Conservation (phyloP, 92 coral and sea anemone genomes). For the Porites rus region DNA sequence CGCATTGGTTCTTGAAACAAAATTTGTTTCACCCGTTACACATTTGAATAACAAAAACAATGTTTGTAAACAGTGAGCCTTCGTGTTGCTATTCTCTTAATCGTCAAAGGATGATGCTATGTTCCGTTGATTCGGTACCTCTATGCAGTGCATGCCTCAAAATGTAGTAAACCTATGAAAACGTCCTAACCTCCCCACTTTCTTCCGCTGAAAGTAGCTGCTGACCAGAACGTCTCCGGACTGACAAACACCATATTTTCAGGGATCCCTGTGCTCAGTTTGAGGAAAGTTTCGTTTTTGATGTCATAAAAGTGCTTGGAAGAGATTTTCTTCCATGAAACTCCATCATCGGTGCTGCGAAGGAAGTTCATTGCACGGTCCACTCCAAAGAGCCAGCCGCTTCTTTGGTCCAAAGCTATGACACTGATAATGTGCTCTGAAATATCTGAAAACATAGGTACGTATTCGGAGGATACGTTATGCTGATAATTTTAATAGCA, state of each 20-base stretch:
- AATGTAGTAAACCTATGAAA: too few species aligned
- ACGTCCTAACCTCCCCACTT: conserved; percentile 81
- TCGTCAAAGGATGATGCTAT: too few species aligned
- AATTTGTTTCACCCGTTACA: too few species aligned
- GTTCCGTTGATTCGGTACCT: too few species aligned
- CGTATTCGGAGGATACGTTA: too few species aligned
- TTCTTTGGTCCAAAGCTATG: conserved; percentile 63
- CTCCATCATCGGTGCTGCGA: conserved; percentile 69
- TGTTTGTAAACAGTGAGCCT: too few species aligned
- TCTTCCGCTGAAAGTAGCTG: conserved; percentile 61
- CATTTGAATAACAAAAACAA: too few species aligned
- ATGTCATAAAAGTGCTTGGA: conserved; percentile 55
- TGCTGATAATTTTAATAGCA: too few species aligned
- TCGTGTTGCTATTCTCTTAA: too few species aligned
- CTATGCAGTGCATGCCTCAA: too few species aligned
- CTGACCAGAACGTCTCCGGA: conserved; percentile 58
- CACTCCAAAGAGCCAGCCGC: conserved; percentile 65
- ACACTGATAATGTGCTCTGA: conserved; percentile 67
- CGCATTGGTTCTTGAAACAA: too few species aligned
- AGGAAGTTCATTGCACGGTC: conserved; percentile 77
- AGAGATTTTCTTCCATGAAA: conserved; percentile 69
- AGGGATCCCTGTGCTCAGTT: conserved; percentile 81
- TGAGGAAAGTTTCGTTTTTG: conserved; percentile 36
- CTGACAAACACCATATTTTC: conserved; percentile 72
- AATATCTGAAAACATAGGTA: conserved; percentile 42